Conservation (phyloP, 2,113 vertebrate genomes). For the Andinoacara biseriatus region DNA sequence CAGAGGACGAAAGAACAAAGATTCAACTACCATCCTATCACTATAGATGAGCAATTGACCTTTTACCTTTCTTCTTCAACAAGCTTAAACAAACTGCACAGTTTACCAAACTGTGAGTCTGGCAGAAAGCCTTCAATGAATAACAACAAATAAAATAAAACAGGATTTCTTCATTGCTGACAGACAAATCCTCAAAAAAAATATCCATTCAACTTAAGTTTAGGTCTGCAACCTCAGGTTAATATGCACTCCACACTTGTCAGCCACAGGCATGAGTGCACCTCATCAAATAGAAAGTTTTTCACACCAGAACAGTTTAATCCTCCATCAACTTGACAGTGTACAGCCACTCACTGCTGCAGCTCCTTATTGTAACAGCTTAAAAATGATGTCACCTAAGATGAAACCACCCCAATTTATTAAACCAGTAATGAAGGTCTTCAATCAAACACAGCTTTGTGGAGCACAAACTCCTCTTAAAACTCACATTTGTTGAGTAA, state of each 20-base stretch:
- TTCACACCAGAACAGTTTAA: neutral
- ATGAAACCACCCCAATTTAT: neutral
- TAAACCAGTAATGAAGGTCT: neutral
- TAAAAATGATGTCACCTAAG: neutral
- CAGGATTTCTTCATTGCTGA: neutral
- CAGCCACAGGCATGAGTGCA: neutral
- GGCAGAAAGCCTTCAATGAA: neutral
- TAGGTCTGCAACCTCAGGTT: neutral
- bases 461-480: neutral
- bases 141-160: neutral
- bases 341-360: neutral
- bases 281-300: neutral
- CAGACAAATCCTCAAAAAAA: constrained; percentile 1
- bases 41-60: neutral
- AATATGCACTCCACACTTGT: neutral
- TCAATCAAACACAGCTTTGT: neutral
- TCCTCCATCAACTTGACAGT: neutral
- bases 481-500: neutral
- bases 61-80: neutral
- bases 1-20: neutral
- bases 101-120: neutral
- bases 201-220: rapidly evolving
- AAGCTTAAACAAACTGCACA: neutral
- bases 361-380: neutral
- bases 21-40: neutral